These are phyloP conservation scores for Drosophila rhopaloa DNA, from an alignment of 1,140 invertebrate species.

Conservation along the genomic window DNA sequence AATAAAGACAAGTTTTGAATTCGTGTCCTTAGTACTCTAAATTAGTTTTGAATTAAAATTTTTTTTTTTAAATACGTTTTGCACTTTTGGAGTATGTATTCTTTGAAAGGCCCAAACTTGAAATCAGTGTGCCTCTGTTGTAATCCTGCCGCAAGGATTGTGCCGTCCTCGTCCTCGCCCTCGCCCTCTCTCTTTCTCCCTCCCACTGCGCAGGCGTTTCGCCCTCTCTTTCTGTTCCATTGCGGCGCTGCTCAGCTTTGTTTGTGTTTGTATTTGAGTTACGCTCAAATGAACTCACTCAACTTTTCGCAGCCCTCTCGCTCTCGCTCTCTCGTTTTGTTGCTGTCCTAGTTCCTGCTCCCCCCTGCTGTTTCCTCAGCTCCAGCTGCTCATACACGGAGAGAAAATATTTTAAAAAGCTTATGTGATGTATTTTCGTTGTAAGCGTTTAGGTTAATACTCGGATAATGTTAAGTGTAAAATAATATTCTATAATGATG, in stretches of 20 bases:
- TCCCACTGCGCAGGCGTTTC: conserved; percentile 27
- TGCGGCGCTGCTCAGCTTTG: background rate
- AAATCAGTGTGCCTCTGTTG: conserved; percentile 24
- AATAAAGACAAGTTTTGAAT: too few relatives aligned
- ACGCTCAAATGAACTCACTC: conserved; percentile 52
- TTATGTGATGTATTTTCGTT: too few relatives aligned
- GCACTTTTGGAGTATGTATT: background rate
- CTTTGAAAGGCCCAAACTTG: background rate
- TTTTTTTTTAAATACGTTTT: background rate
- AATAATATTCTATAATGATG: too few relatives aligned
- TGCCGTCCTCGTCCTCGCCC: background rate
- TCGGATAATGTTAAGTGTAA: too few relatives aligned
- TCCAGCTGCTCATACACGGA: conserved; percentile 1
- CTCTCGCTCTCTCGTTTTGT: conserved; percentile 1
- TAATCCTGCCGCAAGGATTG: conserved; percentile 30
- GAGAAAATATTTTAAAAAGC: background rate
- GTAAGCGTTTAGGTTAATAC: too few relatives aligned
- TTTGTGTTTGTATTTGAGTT: conserved; percentile 30
- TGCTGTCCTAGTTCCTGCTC: background rate
- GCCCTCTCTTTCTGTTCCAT: background rate
- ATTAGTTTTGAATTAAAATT: background rate
- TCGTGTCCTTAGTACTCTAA: too few relatives aligned
- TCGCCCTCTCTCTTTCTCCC: background rate
- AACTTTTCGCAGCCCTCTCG: conserved; percentile 14
- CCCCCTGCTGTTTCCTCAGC: conserved; percentile 23